A percentile compares a stretch with the other conserved stretches of the same genome.
phyloP scores from a whole-genome alignment of 2,113 vertebrate genomes.

The Probosciger aterrimus region DNA sequence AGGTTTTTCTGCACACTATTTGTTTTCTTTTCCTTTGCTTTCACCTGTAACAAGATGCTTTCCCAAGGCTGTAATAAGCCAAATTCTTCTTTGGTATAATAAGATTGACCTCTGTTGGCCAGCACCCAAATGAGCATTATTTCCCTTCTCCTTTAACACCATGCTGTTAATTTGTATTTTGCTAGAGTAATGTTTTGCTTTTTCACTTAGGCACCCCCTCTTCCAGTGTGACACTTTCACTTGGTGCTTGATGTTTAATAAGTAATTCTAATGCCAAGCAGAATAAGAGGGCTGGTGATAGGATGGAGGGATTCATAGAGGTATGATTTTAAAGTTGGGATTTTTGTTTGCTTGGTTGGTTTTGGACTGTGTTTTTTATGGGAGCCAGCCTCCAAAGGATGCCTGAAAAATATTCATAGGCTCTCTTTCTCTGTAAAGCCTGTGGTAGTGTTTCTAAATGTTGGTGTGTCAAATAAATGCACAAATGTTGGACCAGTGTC shows the following conservation, averaged over 20 bases:
- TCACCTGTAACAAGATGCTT: neutral
- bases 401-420: neutral
- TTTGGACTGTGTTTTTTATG: neutral
- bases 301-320: neutral
- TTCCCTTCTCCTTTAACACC: neutral
- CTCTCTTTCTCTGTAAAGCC: neutral
- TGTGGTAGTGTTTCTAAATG: neutral
- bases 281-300: neutral
- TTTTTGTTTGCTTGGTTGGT: neutral
- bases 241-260: neutral
- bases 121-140: neutral
- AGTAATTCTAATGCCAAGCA: neutral
- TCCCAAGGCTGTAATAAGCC: neutral
- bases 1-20: neutral
- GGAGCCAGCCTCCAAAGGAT: neutral
- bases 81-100: neutral
- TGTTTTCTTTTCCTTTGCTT: neutral
- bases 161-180: neutral
- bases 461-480: neutral
- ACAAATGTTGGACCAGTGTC: neutral
- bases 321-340: fast-evolving
- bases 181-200: neutral
- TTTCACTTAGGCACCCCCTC: neutral
- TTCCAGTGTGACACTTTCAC: neutral
- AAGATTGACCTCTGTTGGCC: neutral